phyloP scores from a whole-genome alignment of 2,113 vertebrate genomes.

The Ceyx melanurus region DNA sequence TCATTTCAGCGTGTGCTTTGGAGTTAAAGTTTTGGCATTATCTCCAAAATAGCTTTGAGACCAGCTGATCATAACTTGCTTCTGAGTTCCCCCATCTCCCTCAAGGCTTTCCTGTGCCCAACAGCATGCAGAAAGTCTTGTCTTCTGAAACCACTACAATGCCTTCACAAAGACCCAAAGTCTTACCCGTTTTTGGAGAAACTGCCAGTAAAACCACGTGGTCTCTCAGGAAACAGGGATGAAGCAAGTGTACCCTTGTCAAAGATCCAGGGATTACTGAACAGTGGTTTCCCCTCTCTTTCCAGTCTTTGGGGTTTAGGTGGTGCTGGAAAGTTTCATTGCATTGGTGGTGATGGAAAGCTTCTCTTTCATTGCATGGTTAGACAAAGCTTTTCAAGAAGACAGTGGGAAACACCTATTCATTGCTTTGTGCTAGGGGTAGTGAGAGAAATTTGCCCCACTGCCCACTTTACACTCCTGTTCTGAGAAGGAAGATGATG shows the following conservation, averaged over 20 bases:
- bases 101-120: background rate
- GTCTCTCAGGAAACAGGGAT: background rate
- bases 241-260: background rate
- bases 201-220: background rate
- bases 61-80: background rate
- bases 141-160: background rate
- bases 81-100: background rate
- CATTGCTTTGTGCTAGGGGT: fast-evolving
- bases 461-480: background rate
- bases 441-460: background rate
- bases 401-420: background rate
- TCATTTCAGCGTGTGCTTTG: background rate
- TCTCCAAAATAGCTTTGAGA: background rate
- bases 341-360: background rate
- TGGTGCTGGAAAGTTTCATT: background rate
- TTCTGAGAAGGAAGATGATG: background rate
- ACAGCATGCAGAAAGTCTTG: background rate
- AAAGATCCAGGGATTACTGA: background rate
- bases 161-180: background rate
- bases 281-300: background rate
- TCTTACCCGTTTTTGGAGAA: background rate
- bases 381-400: background rate
- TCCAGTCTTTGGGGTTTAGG: background rate
- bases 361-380: background rate
- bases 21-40: background rate